A percentile compares a stretch with the other conserved stretches of the same genome.
These are phyloP conservation scores for Toxostoma redivivum DNA, from an alignment of 2,113 vertebrate species.

Conservation along the genomic window DNA sequence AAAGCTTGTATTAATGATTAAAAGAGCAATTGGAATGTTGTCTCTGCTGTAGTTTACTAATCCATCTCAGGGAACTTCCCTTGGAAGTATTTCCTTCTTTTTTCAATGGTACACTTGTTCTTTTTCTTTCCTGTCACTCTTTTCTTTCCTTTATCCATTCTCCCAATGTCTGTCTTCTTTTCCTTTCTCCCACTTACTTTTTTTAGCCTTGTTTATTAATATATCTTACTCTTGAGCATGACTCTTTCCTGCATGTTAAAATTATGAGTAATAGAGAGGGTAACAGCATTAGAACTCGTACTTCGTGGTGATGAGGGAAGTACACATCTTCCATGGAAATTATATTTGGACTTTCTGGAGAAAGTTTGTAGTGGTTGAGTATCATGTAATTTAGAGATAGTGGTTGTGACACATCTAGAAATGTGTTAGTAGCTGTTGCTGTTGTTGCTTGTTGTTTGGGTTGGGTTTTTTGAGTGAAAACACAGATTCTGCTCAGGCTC, in stretches of 20 bases:
- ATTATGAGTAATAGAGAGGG: background rate
- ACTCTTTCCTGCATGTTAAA: background rate
- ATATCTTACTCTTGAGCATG: background rate
- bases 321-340: background rate
- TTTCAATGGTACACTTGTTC: background rate
- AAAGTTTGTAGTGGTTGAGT: background rate
- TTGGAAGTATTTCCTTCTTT: background rate
- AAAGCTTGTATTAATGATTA: background rate
- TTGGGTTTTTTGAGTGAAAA: background rate
- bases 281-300: background rate
- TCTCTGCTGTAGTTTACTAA: background rate
- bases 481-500: background rate
- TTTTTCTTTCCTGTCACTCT: background rate
- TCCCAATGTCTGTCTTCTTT: background rate
- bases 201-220: background rate
- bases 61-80: background rate
- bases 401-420: background rate
- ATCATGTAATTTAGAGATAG: background rate
- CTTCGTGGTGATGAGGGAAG: background rate
- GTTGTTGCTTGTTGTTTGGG: background rate
- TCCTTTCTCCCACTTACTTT: background rate
- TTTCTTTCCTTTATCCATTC: background rate
- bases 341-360: background rate
- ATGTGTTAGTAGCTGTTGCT: background rate
- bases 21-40: background rate